A percentile compares a stretch with the other conserved stretches of the same genome.
These are phyloP conservation scores for Ceyx margarethae DNA, from an alignment of 2,113 vertebrate genomes.

Conservation along the genomic window DNA sequence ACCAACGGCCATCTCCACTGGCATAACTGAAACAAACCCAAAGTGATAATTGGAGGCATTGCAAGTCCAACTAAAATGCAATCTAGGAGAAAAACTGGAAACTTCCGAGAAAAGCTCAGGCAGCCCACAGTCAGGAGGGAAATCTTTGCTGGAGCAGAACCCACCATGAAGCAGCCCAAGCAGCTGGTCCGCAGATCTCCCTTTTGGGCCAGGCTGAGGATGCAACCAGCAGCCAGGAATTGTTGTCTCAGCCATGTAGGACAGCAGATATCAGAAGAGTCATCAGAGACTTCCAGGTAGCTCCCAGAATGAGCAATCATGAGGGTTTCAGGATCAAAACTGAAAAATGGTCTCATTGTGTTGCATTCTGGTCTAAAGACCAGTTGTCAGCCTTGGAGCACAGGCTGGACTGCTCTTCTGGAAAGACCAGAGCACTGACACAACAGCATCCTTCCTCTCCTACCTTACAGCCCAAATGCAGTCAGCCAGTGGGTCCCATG, in stretches of 20 bases:
- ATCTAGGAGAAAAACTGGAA: neutral
- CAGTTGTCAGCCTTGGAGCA: neutral
- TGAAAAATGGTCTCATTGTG: neutral
- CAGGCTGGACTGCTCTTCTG: neutral
- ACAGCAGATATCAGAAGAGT: neutral
- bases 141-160: neutral
- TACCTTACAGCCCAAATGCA: neutral
- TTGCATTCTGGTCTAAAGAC: neutral
- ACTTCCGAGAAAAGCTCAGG: neutral
- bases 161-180: fast-evolving
- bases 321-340: neutral
- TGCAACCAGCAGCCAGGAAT: neutral
- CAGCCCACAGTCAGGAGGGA: neutral
- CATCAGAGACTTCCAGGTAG: neutral
- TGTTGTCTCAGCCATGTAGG: neutral
- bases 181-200: neutral
- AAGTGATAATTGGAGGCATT: neutral
- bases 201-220: neutral
- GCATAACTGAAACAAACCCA: neutral
- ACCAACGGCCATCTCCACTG: neutral
- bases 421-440: no score
- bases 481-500: fast-evolving
- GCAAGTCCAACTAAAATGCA: neutral
- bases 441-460: neutral
- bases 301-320: neutral